Evolutionary conservation across 2,888 invertebrate species (phyloP), one percentile per base, ranked within the genome.

Genomic region (Heterodera filipjevi): DNA sequence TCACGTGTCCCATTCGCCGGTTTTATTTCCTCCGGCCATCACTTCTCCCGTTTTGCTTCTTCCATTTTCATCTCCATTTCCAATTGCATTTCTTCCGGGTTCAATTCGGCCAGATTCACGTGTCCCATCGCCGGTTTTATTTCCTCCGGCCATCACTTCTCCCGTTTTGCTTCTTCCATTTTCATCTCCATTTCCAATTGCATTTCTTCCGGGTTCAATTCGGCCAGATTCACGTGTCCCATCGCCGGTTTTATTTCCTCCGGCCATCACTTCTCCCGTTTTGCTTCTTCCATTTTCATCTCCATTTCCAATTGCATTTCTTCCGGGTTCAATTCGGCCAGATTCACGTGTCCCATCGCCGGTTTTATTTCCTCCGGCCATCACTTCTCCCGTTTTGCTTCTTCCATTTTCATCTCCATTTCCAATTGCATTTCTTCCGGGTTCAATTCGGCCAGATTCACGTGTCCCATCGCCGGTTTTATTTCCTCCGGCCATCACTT

Each of bases 161-260:
- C 12, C 46, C 77, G 14, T 75, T 53, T 3, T 66, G n/a, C n/a
- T n/a, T n/a, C n/a, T n/a, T n/a, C n/a, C n/a, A n/a, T n/a, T 70
- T 14, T 75, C 75, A 22, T 39, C 72, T n/a, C 22, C 76, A 12
- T 39, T 53, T 22, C 53, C 66, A 19, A 27, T 44, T 6, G 39
- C 10, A n/a, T 53, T 22, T 53, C 39, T 44, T 16, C 80, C 73
- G n/a, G 78, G 22, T 5, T 53, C 72, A 64, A 72, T 70, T 2
- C n/a, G n/a, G n/a, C n/a, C n/a, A n/a, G n/a, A n/a, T n/a, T n/a
- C n/a, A n/a, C n/a, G n/a, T n/a, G n/a, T n/a, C n/a, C n/a, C n/a
- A n/a, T n/a, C n/a, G n/a, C n/a, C n/a, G n/a, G n/a, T n/a, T n/a
- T n/a, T n/a, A n/a, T n/a, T n/a, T n/a, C n/a, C n/a, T n/a, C n/a